Evolutionary conservation across 2,888 invertebrate genomes (phyloP), one percentile per base, ranked within the genome.

Genomic region (Taphrorychus bicolor): DNA sequence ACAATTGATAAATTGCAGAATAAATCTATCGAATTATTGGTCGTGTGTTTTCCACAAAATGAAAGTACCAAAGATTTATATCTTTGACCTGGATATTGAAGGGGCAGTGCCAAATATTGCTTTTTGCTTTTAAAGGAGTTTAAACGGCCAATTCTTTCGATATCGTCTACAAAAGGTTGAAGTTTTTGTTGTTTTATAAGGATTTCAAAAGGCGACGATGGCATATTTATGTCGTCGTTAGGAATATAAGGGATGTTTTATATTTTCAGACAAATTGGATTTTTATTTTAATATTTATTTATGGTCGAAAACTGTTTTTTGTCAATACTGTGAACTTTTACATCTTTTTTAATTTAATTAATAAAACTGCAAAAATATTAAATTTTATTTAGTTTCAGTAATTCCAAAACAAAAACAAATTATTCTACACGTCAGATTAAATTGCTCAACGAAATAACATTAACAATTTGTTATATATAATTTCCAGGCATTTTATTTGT

Each of bases 21-120:
- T 69, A 69, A 69, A 69, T 69, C 64, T 65, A 56, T 59, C 69
- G 64, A 69, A 65, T 69, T 69, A 69, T 69, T 69, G 69, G 69
- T 56, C 60, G 69, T 56, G 64, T 59, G 65, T 70, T 66, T 66
- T 70, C 70, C 62, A 61, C 59, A 59, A 70, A 62, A 70, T 66
- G 66, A 70, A 70, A 63, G 62, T 53, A 59, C 66, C 49, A 48
- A 59, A 66, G 66, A 66, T 70, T 70, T 66, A 70, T 66, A 42
- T 63, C 59, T 59, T 42, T 66, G 70, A 66, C 62, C 66, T 66
- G 59, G 59, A 67, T 60, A 62, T 68, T 32, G 52, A 45, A 53
- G 54, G 53, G 59, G 56, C 59, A 58, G 59, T 60, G 60, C 60
- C 66, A 66, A 66, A 60, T 56, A 56, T 54, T 40, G 60, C 51